Percentiles rank a stretch among this genome's conserved stretches.
These are phyloP conservation scores for Ctenosaura bakeri DNA, from an alignment of 2,797 vertebrate species.

Conservation along the genomic window DNA sequence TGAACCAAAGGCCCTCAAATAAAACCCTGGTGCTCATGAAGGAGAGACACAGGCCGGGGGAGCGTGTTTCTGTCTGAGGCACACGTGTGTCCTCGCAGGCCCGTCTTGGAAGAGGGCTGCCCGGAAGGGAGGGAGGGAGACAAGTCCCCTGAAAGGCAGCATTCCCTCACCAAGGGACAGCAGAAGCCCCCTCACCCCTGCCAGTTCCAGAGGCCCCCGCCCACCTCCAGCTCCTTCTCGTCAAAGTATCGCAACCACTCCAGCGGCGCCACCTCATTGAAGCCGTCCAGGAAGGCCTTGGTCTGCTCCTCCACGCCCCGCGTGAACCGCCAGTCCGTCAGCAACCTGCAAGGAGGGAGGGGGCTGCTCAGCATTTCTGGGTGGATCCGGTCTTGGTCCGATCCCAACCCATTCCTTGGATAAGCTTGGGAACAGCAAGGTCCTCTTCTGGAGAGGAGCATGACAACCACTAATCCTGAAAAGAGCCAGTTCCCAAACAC, in stretches of 20 bases:
- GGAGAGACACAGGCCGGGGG: too few species aligned
- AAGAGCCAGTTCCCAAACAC: not conserved
- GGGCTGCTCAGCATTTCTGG: not conserved
- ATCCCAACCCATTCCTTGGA: too few species aligned
- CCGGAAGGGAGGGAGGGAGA: too few species aligned
- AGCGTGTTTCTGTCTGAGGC: too few species aligned
- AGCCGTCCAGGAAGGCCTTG: slow-evolving; percentile 96
- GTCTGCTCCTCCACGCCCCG: slow-evolving; percentile 97
- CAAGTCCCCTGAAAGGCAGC: too few species aligned
- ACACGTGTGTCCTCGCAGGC: too few species aligned
- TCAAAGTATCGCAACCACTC: slow-evolving; percentile 98
- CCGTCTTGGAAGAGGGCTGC: too few species aligned
- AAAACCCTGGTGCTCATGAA: too few species aligned
- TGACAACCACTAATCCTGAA: not conserved
- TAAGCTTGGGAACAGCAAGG: not conserved
- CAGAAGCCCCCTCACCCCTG: too few species aligned
- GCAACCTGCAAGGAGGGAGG: slow-evolving; percentile 82
- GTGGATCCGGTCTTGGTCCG: not conserved
- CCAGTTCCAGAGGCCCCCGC: not conserved
- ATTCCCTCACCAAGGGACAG: too few species aligned
- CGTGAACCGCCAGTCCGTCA: slow-evolving; percentile 96
- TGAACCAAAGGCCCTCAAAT: too few species aligned
- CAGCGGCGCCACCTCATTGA: slow-evolving; percentile 95
- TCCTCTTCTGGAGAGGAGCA: not conserved
- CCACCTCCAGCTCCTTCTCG: slow-evolving; percentile 97